These are phyloP conservation scores for Porites divaricata DNA, from an alignment of 92 coral and sea anemone species.

Conservation along the genomic window DNA sequence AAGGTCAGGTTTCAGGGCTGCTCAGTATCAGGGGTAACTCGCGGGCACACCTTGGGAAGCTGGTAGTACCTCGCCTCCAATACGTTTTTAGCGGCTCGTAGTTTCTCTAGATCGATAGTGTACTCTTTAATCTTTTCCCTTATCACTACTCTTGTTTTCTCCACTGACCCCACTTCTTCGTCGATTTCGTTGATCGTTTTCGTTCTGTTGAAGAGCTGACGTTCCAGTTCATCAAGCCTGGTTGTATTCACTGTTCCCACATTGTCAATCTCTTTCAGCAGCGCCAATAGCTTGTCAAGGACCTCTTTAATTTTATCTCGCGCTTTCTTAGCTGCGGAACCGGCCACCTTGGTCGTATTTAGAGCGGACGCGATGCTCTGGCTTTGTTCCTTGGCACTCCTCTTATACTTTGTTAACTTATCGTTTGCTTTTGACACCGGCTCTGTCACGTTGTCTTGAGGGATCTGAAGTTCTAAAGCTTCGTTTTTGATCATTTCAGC, in stretches of 20 bases:
- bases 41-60: constrained; percentile 65
- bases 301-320: constrained; percentile 73
- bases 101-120: constrained; percentile 67
- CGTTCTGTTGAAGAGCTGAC: constrained; percentile 46
- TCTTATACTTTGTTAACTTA: constrained; percentile 40
- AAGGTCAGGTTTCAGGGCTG: not conserved
- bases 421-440: constrained; percentile 65
- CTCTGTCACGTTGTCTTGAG: constrained; percentile 79
- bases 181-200: constrained; percentile 23
- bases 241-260: constrained; percentile 56
- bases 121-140: constrained; percentile 59
- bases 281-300: constrained; percentile 57
- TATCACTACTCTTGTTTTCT: constrained; percentile 46
- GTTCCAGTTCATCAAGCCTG: constrained; percentile 56
- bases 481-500: constrained; percentile 71
- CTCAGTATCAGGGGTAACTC: not conserved
- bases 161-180: constrained; percentile 44
- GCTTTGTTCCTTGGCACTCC: constrained; percentile 47
- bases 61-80: constrained; percentile 34
- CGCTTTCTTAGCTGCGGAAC: constrained; percentile 59
- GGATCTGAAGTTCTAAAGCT: constrained; percentile 68
- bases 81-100: constrained; percentile 48
- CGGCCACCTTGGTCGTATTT: constrained; percentile 59
- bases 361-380: constrained; percentile 58
- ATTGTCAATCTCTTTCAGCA: constrained; percentile 71